Percentiles rank a stretch among this genome's conserved stretches.
phyloP scores from a whole-genome alignment of 2,797 vertebrate genomes.

The Takifugu ocellatus region DNA sequence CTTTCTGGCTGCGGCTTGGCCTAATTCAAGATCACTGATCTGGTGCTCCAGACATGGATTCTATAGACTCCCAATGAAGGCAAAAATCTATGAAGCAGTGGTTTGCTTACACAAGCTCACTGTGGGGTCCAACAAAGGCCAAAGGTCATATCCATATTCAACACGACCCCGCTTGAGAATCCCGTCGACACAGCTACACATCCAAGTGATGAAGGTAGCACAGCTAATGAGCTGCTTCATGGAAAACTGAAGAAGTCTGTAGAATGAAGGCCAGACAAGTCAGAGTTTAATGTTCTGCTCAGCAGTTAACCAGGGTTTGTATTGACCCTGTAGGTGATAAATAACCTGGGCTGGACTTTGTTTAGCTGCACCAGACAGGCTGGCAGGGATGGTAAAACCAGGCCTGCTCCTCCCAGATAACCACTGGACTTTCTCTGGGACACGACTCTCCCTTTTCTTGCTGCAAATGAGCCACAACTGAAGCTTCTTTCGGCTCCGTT shows the following conservation, averaged over 20 bases:
- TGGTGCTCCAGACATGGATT: background rate
- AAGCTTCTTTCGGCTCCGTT: background rate
- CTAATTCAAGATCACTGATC: slow-evolving; percentile 16
- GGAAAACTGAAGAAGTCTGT: slow-evolving; percentile 15
- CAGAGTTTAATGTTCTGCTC: slow-evolving; percentile 53
- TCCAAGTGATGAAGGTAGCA: slow-evolving; percentile 14
- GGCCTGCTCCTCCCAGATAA: slow-evolving; percentile 27
- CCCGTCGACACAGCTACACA: no score
- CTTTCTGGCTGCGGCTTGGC: slow-evolving; percentile 39
- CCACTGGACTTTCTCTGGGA: slow-evolving; percentile 13
- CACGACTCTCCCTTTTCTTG: slow-evolving; percentile 13
- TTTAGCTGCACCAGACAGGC: slow-evolving; percentile 25
- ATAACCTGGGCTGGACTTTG: slow-evolving; percentile 32
- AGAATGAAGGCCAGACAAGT: slow-evolving; percentile 33
- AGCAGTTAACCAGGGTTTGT: slow-evolving; percentile 53
- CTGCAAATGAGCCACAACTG: background rate
- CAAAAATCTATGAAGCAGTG: no score
- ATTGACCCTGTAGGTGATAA: slow-evolving; percentile 62
- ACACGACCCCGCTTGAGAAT: no score
- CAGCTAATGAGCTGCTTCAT: slow-evolving; percentile 31
- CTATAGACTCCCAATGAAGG: background rate
- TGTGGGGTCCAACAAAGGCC: background rate
- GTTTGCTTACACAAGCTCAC: background rate
- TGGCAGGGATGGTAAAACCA: slow-evolving; percentile 23
- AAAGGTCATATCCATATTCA: slow-evolving; percentile 1